Percentiles rank a stretch among this genome's conserved stretches.
Conservation (phyloP, 2,888 invertebrate species). For the Ceriagrion tenellum region DNA sequence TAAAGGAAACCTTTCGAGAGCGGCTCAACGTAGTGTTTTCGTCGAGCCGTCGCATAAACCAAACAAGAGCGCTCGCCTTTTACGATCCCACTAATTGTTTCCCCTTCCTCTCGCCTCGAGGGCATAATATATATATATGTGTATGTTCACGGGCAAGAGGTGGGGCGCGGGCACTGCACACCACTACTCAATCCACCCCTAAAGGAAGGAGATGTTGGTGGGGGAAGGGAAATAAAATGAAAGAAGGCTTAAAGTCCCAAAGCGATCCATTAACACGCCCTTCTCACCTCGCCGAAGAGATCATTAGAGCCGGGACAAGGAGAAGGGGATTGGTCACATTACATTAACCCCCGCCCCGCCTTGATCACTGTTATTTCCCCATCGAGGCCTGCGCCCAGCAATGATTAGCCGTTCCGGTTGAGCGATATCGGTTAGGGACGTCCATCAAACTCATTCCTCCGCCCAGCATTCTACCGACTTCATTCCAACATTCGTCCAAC, state of each 20-base stretch:
- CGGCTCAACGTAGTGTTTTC: not conserved
- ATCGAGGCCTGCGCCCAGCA: not conserved
- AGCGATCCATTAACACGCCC: constrained; percentile 12
- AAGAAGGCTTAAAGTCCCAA: not conserved
- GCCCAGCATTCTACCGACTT: not conserved
- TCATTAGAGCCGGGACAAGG: not conserved
- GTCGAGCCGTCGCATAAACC: not conserved
- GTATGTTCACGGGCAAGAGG: no score
- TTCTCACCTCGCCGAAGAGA: not conserved
- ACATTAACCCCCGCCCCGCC: not conserved
- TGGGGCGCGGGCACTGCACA: no score
- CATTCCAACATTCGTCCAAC: no score
- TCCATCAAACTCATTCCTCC: not conserved
- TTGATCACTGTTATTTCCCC: constrained; percentile 22
- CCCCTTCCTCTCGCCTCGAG: not conserved
- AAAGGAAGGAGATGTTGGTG: not conserved
- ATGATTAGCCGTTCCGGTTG: constrained; percentile 1
- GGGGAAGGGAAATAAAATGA: not conserved
- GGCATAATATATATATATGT: no score
- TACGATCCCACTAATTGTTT: not conserved
- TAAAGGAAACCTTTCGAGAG: not conserved
- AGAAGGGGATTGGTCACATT: not conserved
- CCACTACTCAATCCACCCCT: not conserved
- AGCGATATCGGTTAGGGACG: not conserved
- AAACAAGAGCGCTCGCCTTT: not conserved